These are phyloP conservation scores for Oncorhynchus gorbuscha DNA, from an alignment of 2,113 vertebrate genomes.

Conservation along the genomic window DNA sequence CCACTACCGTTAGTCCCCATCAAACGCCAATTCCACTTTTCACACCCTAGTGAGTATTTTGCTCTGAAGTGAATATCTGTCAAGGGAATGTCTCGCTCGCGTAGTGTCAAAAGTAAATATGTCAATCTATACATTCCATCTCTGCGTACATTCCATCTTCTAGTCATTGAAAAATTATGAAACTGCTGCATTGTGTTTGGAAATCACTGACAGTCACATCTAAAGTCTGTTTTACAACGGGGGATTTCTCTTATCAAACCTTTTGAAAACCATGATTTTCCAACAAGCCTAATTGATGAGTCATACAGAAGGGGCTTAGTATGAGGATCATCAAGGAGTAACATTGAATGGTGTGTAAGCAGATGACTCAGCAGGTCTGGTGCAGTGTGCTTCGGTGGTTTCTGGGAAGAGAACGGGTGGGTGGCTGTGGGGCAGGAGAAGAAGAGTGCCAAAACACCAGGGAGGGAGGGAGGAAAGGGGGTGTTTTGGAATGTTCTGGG, in stretches of 20 bases:
- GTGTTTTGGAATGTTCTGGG: conserved; percentile 43
- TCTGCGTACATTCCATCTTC: background rate
- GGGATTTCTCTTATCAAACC: conserved; percentile 6
- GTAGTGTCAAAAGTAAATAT: conserved; percentile 13
- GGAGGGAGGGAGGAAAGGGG: conserved; percentile 10
- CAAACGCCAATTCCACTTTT: conserved; percentile 15
- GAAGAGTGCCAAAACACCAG: conserved; percentile 28
- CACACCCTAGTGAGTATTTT: background rate
- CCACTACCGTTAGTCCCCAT: conserved; percentile 1
- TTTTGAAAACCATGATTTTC: conserved; percentile 4
- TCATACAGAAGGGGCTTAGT: background rate
- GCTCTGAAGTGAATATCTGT: background rate
- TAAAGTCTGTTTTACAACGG: conserved; percentile 1
- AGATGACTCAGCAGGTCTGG: conserved; percentile 52
- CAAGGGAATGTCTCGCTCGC: conserved; percentile 1
- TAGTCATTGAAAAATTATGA: too few species aligned
- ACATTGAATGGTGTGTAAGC: conserved; percentile 7
- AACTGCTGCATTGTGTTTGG: too few species aligned
- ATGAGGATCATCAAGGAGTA: background rate
- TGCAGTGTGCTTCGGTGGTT: conserved; percentile 30
- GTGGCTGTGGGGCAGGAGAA: conserved; percentile 28
- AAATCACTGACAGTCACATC: background rate
- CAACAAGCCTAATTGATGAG: background rate
- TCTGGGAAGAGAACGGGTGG: conserved; percentile 25
- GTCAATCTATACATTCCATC: background rate